Conservation (phyloP, 2,113 vertebrate genomes). For the Aleadryas rufinucha region DNA sequence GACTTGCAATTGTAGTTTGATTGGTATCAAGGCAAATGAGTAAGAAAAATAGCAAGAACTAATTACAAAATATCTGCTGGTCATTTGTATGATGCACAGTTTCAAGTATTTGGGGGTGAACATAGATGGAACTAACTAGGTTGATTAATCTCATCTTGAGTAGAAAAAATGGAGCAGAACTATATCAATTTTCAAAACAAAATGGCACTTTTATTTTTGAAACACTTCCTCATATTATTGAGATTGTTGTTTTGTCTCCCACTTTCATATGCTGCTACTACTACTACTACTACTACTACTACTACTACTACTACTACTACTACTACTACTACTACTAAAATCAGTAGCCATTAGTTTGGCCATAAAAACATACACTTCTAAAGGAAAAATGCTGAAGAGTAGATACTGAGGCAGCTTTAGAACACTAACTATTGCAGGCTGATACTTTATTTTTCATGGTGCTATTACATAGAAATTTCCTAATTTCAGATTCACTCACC, state of each 20-base stretch:
- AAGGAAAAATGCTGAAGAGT: not conserved
- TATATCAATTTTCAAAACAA: not conserved
- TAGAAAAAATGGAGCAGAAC: not conserved
- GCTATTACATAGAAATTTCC: not conserved
- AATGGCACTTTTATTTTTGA: not conserved
- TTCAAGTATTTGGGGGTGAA: not conserved
- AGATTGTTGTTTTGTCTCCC: not conserved
- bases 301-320: not conserved
- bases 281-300: fast-evolving
- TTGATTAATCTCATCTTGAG: not conserved
- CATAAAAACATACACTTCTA: not conserved
- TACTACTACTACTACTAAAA: not conserved
- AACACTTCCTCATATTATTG: not conserved
- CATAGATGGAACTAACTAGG: not conserved
- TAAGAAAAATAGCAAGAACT: not conserved
- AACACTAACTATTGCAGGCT: not conserved
- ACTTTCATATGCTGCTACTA: not conserved
- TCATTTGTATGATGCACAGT: not conserved
- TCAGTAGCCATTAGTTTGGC: not conserved
- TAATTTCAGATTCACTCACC: not conserved
- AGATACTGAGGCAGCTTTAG: not conserved
- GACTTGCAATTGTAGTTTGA: not conserved
- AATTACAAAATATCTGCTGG: not conserved
- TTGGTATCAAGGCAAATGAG: not conserved
- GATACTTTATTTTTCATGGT: not conserved